These are phyloP conservation scores for Tauraco hartlaubi DNA, from an alignment of 2,797 vertebrate species.

Conservation along the genomic window DNA sequence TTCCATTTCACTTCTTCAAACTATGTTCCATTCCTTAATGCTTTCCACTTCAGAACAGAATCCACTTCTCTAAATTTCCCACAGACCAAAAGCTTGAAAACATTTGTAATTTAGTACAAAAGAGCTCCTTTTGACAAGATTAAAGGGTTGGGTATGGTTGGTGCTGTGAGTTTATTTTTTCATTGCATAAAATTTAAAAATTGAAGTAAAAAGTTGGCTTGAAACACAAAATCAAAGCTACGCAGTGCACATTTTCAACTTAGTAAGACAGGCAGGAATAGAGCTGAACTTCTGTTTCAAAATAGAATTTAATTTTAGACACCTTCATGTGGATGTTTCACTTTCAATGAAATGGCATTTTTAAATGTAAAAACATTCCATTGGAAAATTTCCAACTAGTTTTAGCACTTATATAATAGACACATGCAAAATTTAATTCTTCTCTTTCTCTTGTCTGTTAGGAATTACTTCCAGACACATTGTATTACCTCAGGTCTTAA, in stretches of 20 bases:
- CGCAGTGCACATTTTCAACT: neutral
- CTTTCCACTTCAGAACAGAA: neutral
- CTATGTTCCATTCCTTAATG: neutral
- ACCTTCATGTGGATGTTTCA: neutral
- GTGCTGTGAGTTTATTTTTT: neutral
- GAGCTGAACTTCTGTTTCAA: neutral
- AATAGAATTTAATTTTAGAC: neutral
- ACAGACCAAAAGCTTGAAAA: slow-evolving; percentile 23
- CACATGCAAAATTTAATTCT: slow-evolving; percentile 28
- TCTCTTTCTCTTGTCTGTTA: neutral
- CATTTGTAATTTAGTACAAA: neutral
- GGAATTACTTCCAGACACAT: slow-evolving; percentile 46
- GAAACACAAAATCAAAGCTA: neutral
- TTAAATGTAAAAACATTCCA: neutral
- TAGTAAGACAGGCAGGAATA: neutral
- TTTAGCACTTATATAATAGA: neutral
- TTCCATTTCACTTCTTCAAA: slow-evolving; percentile 28
- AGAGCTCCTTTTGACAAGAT: slow-evolving; percentile 1
- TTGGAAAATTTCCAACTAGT: neutral
- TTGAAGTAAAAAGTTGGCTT: neutral
- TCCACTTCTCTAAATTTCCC: neutral
- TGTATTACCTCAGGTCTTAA: neutral
- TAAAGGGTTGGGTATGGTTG: neutral
- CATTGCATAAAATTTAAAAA: neutral
- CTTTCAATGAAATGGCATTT: neutral